Evolutionary conservation across 1,140 invertebrate species (phyloP).

Genomic region (Wiebesia pumilae): DNA sequence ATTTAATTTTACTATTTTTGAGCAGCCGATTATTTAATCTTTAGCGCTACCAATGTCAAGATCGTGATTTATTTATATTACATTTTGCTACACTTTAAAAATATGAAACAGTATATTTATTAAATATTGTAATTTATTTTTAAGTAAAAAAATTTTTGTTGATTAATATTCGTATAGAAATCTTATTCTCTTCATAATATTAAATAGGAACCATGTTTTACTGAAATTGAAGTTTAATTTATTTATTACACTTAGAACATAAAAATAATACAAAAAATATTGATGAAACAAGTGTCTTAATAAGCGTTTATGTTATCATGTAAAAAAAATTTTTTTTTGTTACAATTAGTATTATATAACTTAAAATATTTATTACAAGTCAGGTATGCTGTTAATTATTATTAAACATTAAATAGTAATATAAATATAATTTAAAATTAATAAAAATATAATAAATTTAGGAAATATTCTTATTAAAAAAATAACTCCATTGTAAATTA

Average conservation of each 20-base stretch:
- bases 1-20: no score
- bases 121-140: background rate
- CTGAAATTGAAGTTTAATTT: background rate
- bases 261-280: background rate
- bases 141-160: background rate
- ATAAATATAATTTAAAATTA: background rate
- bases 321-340: background rate
- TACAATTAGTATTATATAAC: background rate
- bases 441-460: constrained; percentile 13
- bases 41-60: background rate
- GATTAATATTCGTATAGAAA: background rate
- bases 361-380: background rate
- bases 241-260: constrained; percentile 2
- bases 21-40: no score
- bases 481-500: background rate
- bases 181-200: background rate
- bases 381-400: background rate
- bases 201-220: background rate
- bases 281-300: background rate
- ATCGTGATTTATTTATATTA: background rate
- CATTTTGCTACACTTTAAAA: no score
- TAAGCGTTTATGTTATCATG: background rate
- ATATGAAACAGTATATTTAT: no score
- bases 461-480: background rate
- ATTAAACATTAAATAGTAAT: constrained; percentile 12